Conservation (phyloP, 2,113 vertebrate species). For the Spermophilus dauricus region DNA sequence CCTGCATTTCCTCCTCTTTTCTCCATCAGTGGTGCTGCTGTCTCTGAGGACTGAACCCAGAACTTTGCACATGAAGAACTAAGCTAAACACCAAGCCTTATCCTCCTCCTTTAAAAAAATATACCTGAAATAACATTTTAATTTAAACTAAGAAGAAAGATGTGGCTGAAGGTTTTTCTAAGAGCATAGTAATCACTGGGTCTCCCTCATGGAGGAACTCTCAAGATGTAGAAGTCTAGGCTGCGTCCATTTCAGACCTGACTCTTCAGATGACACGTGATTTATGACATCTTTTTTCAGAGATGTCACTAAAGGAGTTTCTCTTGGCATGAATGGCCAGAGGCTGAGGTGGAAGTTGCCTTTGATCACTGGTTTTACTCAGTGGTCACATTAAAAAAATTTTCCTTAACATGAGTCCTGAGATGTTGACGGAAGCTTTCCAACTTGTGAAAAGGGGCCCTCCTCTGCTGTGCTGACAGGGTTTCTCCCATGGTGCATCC, state of each 20-base stretch:
- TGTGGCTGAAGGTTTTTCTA: neutral
- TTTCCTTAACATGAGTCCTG: conserved; percentile 29
- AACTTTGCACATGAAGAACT: too few species aligned
- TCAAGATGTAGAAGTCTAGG: neutral
- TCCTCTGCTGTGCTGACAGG: neutral
- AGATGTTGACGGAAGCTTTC: neutral
- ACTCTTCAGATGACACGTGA: neutral
- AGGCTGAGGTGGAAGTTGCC: conserved; percentile 11
- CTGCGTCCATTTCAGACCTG: neutral
- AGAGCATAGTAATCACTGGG: neutral
- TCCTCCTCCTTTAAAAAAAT: neutral
- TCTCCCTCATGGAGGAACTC: neutral
- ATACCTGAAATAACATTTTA: conserved; percentile 68
- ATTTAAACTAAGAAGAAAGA: conserved; percentile 15
- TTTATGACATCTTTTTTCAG: neutral
- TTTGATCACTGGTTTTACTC: conserved; percentile 20
- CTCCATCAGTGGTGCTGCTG: too few species aligned
- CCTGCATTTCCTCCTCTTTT: neutral
- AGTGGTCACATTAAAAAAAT: conserved; percentile 45
- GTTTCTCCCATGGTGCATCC: conserved; percentile 41
- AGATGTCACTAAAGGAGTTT: conserved; percentile 22
- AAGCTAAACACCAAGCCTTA: too few species aligned
- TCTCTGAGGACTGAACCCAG: too few species aligned
- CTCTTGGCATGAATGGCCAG: conserved; percentile 59
- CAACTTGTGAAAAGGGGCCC: neutral